Evolutionary conservation across 2,797 vertebrate genomes (phyloP), one percentile per base, ranked within the genome.

Genomic region (Saxicola maurus): DNA sequence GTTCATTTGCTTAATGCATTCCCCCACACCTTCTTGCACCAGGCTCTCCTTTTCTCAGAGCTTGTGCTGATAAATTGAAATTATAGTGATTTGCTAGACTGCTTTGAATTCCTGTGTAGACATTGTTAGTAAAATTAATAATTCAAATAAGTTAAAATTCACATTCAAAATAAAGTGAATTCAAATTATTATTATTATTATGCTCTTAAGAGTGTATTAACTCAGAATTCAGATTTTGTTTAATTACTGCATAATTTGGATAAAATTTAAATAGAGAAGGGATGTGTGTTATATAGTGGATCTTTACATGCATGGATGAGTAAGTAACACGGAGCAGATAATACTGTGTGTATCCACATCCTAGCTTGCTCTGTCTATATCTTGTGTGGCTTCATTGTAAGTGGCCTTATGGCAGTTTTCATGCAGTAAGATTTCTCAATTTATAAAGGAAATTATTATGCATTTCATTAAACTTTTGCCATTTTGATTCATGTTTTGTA

Each of bases 101-200:
- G 35, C 68, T 66, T 74, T 73, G 67, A 73, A 87, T 93, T 92
- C 65, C 57, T 74, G 4, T 27, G 64, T 79, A 21, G 87, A 69
- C 49, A 46, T 86, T 92, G 80, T 88, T 88, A 92, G 92, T 93
- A 75, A 86, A 88, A 93, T 94, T 79, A 43, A 65, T 57, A 90
- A 82, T 75, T 90, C 71, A 61, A 65, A 94, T 52, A 78, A 42
- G 27, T 65, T 78, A 69, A 92, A 91, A 82, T 83, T 79, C 14
- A 19, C 37, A 78, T 92, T 91, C 55, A 91, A 80, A 82, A 55
- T 61, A 64, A 90, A 93, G 84, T 61, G 65, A 94, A 87, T 85
- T 64, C 31, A 92, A 84, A 25, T 49, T 61, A 84, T 91, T 86
- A 59, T 66, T 86, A 65, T 57, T 33, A 33, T 33, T 33, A 33